phyloP scores from a whole-genome alignment of 1,140 invertebrate genomes.

The Sitobion miscanthi region DNA sequence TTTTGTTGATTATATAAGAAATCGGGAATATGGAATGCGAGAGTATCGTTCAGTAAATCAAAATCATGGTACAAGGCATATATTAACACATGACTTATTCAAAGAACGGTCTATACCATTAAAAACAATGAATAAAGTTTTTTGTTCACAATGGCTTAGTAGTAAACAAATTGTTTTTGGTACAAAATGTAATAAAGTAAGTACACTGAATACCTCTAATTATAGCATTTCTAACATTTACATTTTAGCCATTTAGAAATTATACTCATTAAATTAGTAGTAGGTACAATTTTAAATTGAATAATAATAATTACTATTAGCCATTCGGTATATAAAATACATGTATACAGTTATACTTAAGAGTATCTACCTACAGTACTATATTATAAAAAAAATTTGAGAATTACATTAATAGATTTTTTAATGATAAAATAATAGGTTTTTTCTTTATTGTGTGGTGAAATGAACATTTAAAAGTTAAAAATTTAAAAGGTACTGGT shows the following conservation, averaged over 20 bases:
- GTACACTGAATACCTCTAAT: constrained; percentile 52
- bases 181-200: constrained; percentile 90
- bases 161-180: constrained; percentile 83
- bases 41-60: constrained; percentile 77
- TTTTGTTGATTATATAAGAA: constrained; percentile 82
- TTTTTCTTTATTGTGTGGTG: neutral
- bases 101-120: constrained; percentile 81
- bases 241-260: neutral
- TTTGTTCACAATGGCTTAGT: constrained; percentile 95
- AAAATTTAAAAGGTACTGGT: neutral
- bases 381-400: neutral
- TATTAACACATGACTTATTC: constrained; percentile 86
- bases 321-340: no score
- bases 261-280: neutral
- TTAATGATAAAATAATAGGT: neutral
- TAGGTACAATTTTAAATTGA: neutral
- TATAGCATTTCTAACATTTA: neutral
- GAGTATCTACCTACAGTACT: neutral
- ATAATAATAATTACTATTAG: neutral
- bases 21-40: constrained; percentile 74
- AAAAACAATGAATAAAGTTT: constrained; percentile 93
- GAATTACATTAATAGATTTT: neutral
- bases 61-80: constrained; percentile 82
- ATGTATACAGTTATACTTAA: neutral
- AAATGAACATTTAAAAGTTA: neutral